phyloP scores from a whole-genome alignment of 1,140 invertebrate genomes.

The Tetramorium parvispinum region DNA sequence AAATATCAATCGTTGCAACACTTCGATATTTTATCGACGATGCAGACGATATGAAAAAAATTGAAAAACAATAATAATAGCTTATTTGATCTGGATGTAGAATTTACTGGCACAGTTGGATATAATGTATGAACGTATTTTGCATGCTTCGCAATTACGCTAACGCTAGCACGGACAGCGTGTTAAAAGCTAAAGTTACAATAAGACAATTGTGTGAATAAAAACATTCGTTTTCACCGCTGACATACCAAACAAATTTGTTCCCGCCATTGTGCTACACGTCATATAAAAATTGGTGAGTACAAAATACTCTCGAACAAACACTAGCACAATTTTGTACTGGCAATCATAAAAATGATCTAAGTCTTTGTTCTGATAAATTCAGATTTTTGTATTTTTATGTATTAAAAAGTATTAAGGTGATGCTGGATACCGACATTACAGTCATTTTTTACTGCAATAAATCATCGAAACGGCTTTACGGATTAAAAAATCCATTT shows the following conservation, averaged over 20 bases:
- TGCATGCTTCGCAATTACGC: constrained; percentile 13
- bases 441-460: too few species aligned
- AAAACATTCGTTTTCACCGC: constrained; percentile 27
- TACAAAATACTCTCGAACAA: background rate
- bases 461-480: too few species aligned
- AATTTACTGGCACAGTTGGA: background rate
- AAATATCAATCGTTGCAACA: background rate
- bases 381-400: background rate
- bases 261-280: constrained; percentile 5
- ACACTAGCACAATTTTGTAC: background rate
- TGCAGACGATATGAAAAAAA: background rate
- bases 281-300: constrained; percentile 16
- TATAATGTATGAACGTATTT: background rate
- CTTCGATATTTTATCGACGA: background rate
- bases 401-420: background rate
- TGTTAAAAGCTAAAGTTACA: constrained; percentile 9
- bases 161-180: background rate
- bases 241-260: constrained; percentile 3
- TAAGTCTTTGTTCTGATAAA: background rate
- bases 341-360: background rate
- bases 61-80: background rate
- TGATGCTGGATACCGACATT: too few species aligned
- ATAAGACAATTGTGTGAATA: constrained; percentile 32
- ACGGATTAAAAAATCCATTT: too few species aligned
- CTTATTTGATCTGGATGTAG: background rate